Evolutionary conservation across 2,797 vertebrate genomes (phyloP).

Genomic region (Ceryle rudis): DNA sequence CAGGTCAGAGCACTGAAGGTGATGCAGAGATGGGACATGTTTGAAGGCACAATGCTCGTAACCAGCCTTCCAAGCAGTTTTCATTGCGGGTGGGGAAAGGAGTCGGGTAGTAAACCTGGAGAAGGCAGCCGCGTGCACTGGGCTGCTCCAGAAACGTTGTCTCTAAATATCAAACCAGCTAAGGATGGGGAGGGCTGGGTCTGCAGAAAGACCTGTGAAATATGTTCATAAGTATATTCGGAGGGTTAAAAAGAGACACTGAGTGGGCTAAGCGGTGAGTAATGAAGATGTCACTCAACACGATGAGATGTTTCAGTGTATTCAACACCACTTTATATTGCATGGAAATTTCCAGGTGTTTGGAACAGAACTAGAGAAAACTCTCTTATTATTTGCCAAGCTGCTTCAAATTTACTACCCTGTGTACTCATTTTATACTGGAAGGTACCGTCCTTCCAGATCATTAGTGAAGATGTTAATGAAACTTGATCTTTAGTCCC

Average conservation of each 20-base stretch:
- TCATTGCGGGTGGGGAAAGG: neutral
- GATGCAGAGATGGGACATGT: rapidly evolving
- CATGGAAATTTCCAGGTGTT: slow-evolving; percentile 48
- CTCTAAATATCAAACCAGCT: neutral
- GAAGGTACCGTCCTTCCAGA: neutral
- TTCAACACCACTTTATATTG: neutral
- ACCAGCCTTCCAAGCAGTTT: neutral
- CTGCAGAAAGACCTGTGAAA: neutral
- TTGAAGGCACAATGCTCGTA: neutral
- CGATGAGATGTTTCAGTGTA: neutral
- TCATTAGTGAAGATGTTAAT: neutral
- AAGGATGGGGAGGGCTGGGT: neutral
- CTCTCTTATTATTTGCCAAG: neutral
- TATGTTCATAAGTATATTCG: rapidly evolving
- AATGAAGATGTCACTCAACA: neutral
- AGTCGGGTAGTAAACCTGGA: neutral
- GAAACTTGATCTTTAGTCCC: neutral
- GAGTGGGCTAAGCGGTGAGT: slow-evolving; percentile 44
- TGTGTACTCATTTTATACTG: neutral
- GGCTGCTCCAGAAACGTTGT: neutral
- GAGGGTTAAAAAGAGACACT: slow-evolving; percentile 36
- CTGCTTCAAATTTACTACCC: neutral
- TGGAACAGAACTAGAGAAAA: neutral
- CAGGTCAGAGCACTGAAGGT: rapidly evolving
- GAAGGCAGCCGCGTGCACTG: rapidly evolving